Conservation (phyloP, 2,888 invertebrate species). For the Portevinia maculata region DNA sequence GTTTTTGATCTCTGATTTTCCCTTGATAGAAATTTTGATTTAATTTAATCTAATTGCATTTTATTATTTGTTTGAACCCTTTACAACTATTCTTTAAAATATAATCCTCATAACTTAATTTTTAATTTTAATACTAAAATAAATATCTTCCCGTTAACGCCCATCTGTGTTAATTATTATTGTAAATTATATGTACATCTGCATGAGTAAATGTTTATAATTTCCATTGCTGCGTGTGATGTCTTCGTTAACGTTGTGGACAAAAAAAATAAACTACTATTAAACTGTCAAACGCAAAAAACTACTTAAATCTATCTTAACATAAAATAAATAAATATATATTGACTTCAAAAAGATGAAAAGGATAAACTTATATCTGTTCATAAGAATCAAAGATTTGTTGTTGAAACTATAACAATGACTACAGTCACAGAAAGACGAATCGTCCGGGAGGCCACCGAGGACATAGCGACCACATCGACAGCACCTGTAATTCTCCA, state of each 20-base stretch:
- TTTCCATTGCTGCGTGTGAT: conserved; percentile 76
- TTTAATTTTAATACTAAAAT: neutral
- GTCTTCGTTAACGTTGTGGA: conserved; percentile 75
- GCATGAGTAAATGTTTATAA: conserved; percentile 76
- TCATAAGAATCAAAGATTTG: conserved; percentile 82
- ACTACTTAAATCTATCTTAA: conserved; percentile 68
- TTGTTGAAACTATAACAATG: conserved; percentile 88
- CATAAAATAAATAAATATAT: conserved; percentile 72
- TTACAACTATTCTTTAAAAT: no score
- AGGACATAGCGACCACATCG: conserved; percentile 77
- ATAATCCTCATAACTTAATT: conserved; percentile 1
- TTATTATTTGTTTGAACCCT: no score
- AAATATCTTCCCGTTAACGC: neutral
- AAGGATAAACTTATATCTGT: conserved; percentile 76
- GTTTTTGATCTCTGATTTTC: no score
- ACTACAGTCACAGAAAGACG: conserved; percentile 87
- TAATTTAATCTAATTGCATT: no score
- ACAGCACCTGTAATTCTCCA: conserved; percentile 61
- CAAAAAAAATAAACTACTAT: conserved; percentile 75
- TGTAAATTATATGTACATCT: conserved; percentile 41
- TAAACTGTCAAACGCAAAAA: conserved; percentile 61
- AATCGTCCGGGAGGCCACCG: conserved; percentile 83
- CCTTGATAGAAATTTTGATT: no score
- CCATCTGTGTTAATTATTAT: conserved; percentile 37
- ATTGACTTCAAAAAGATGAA: conserved; percentile 73